Percentiles rank a stretch among this genome's conserved stretches.
Evolutionary conservation across 2,888 invertebrate genomes (phyloP).

Genomic region (Diogma glabrata): DNA sequence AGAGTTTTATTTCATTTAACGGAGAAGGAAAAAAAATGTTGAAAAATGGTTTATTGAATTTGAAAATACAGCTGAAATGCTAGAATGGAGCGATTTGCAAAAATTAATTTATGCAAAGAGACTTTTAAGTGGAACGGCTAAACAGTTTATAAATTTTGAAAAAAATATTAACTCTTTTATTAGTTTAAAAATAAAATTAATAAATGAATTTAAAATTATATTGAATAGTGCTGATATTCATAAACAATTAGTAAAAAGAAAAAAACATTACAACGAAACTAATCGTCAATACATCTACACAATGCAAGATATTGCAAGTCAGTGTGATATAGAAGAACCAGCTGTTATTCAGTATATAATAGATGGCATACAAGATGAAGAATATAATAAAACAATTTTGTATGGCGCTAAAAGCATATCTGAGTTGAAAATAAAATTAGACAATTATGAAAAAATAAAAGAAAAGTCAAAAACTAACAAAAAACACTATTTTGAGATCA

Average conservation of each 20-base stretch:
- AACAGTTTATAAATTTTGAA: conserved; percentile 14
- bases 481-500: not conserved
- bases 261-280: conserved; percentile 26
- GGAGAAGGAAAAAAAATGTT: conserved; percentile 8
- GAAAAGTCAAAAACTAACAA: not conserved
- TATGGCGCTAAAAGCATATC: conserved; percentile 16
- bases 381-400: conserved; percentile 15
- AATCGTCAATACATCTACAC: conserved; percentile 28
- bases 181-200: conserved; percentile 11
- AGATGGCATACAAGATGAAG: conserved; percentile 26
- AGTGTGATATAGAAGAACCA: conserved; percentile 26
- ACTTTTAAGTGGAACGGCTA: conserved; percentile 16
- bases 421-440: conserved; percentile 18
- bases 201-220: conserved; percentile 14
- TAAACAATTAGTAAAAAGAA: conserved; percentile 18
- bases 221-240: conserved; percentile 16
- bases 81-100: conserved; percentile 6
- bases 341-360: conserved; percentile 30
- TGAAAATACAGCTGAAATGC: conserved; percentile 3
- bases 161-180: conserved; percentile 12
- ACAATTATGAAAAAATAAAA: not conserved
- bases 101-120: conserved; percentile 17
- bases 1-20: not conserved
- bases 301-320: conserved; percentile 30
- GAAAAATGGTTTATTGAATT: conserved; percentile 11